Percentiles rank a stretch among this genome's conserved stretches.
phyloP scores from a whole-genome alignment of 2,797 vertebrate genomes.

The Choloepus didactylus region DNA sequence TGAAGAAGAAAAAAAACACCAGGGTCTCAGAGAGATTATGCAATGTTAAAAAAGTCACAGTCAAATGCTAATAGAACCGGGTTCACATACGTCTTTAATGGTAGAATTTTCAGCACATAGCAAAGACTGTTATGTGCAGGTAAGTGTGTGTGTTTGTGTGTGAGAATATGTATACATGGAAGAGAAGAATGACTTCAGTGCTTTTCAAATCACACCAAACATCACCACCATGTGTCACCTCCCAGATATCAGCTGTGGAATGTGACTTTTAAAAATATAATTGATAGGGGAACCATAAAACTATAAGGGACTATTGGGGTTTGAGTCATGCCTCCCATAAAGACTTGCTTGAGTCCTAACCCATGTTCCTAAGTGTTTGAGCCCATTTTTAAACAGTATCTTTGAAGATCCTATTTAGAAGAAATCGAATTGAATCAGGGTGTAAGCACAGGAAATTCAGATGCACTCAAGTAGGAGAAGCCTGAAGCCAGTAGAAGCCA shows the following conservation, averaged over 20 bases:
- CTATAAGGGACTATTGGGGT: background rate
- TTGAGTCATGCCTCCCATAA: too few relatives aligned
- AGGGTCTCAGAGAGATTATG: background rate
- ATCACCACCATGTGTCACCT: background rate
- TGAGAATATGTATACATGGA: background rate
- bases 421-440: too few relatives aligned
- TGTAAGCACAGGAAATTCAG: too few relatives aligned
- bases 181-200: background rate
- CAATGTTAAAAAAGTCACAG: background rate
- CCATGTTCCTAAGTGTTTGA: too few relatives aligned
- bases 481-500: too few relatives aligned
- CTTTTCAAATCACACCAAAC: background rate
- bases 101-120: background rate
- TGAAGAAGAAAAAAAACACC: background rate
- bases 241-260: background rate
- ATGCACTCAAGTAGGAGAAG: too few relatives aligned
- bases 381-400: too few relatives aligned
- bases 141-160: background rate
- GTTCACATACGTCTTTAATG: background rate
- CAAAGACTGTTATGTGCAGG: background rate
- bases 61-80: background rate
- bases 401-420: too few relatives aligned
- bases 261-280: background rate
- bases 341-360: too few relatives aligned
- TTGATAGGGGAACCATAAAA: background rate